These are phyloP conservation scores for Lethocerus indicus DNA, from an alignment of 1,140 invertebrate species.

Conservation along the genomic window DNA sequence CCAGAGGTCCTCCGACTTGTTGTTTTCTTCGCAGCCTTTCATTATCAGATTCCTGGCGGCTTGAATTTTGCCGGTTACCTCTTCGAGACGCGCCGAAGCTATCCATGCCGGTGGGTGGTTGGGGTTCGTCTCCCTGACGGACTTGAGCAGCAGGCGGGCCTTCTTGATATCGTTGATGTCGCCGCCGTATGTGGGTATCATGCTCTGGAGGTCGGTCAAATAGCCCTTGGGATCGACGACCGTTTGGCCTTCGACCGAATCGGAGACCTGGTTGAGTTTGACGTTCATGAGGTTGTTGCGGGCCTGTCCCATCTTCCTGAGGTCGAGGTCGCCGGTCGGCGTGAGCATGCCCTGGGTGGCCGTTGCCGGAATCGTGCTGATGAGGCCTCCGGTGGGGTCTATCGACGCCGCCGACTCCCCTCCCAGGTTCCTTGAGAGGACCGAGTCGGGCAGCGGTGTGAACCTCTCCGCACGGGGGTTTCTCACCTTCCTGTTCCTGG, in stretches of 20 bases:
- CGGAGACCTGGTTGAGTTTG: conserved; percentile 93
- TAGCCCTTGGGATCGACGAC: conserved; percentile 99
- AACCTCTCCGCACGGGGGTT: conserved; percentile 92
- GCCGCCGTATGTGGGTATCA: conserved; percentile 95
- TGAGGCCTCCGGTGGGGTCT: conserved; percentile 68
- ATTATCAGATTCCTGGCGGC: conserved; percentile 93
- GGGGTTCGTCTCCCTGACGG: conserved; percentile 95
- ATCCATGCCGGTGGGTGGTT: conserved; percentile 99
- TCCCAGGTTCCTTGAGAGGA: conserved; percentile 77
- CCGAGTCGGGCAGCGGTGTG: conserved; percentile 92
- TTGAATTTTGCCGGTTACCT: conserved; percentile 98
- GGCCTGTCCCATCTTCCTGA: conserved; percentile 97
- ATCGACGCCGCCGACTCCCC: conserved; percentile 65
- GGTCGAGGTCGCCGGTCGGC: conserved; percentile 85
- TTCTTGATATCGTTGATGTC: conserved; percentile 99
- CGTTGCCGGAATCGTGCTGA: conserved; percentile 68
- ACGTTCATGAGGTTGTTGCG: conserved; percentile 99
- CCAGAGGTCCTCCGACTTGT: conserved; percentile 95
- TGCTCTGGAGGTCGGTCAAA: conserved; percentile 93
- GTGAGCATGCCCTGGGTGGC: conserved; percentile 46
- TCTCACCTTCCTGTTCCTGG: conserved; percentile 91
- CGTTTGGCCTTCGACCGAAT: conserved; percentile 97
- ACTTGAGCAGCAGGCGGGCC: conserved; percentile 87
- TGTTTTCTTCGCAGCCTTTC: conserved; percentile 92
- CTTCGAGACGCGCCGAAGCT: conserved; percentile 93